Evolutionary conservation across 2,113 vertebrate species (phyloP).

Genomic region (Sinocyclocheilus anshuiensis): DNA sequence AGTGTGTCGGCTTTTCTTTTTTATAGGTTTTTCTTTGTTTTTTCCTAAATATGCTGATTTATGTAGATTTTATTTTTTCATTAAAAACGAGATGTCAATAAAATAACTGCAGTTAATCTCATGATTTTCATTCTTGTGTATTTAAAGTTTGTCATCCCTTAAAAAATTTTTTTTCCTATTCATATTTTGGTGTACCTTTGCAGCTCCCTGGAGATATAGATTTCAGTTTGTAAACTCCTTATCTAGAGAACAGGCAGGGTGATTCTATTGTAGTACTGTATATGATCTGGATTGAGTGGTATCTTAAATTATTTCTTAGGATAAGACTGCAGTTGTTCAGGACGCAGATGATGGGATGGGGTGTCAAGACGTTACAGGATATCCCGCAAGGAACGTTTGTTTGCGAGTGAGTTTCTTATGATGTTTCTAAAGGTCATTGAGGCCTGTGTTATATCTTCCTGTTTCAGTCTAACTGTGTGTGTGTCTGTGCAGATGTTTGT

Average conservation of each 20-base stretch:
- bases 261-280: neutral
- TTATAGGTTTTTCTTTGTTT: neutral
- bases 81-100: neutral
- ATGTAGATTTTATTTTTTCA: neutral
- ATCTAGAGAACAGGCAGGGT: neutral
- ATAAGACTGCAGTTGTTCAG: slow-evolving; percentile 89
- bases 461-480: neutral
- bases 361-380: slow-evolving; percentile 90
- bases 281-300: slow-evolving; percentile 21
- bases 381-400: slow-evolving; percentile 92
- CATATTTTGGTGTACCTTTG: too few species aligned
- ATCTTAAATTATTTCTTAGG: slow-evolving; percentile 69
- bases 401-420: slow-evolving; percentile 87
- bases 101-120: neutral
- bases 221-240: neutral
- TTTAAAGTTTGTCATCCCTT: neutral
- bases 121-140: neutral
- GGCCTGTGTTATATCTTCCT: neutral
- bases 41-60: neutral
- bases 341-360: slow-evolving; percentile 93
- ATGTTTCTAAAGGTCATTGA: neutral
- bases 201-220: neutral
- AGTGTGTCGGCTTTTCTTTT: too few species aligned
- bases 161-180: too few species aligned
- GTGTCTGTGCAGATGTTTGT: neutral